A percentile compares a stretch with the other conserved stretches of the same genome.
These are phyloP conservation scores for Peromyscus leucopus DNA, from an alignment of 2,113 vertebrate genomes.

Conservation along the genomic window DNA sequence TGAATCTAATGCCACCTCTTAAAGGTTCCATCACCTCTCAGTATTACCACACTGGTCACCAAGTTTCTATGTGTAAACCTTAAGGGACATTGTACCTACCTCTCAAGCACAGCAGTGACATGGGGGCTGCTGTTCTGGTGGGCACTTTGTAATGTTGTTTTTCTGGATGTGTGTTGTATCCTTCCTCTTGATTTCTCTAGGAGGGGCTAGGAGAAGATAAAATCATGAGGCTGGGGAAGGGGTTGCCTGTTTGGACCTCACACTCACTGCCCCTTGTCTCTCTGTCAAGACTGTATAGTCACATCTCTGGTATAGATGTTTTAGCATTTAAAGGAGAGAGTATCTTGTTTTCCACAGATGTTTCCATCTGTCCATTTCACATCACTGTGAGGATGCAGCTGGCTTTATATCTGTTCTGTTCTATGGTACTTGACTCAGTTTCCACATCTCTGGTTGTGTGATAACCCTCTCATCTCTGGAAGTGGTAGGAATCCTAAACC, in stretches of 20 bases:
- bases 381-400: neutral
- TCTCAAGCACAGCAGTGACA: neutral
- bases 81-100: neutral
- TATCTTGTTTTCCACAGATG: fast-evolving
- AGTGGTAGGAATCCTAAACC: neutral
- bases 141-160: neutral
- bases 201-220: neutral
- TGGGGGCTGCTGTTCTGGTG: neutral
- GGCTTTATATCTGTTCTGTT: neutral
- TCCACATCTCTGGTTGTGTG: neutral
- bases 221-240: no score
- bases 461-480: neutral
- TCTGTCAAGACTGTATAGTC: neutral
- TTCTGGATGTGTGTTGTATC: no score
- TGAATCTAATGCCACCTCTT: neutral
- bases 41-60: neutral
- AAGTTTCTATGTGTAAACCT: neutral
- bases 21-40: neutral
- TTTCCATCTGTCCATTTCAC: neutral
- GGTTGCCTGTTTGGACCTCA: neutral
- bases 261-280: fast-evolving
- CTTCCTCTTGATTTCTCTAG: neutral
- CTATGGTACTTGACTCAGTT: neutral
- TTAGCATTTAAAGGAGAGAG: neutral
- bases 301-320: neutral